These are phyloP conservation scores for Sesia apiformis DNA, from an alignment of 2,888 invertebrate species.

Conservation along the genomic window DNA sequence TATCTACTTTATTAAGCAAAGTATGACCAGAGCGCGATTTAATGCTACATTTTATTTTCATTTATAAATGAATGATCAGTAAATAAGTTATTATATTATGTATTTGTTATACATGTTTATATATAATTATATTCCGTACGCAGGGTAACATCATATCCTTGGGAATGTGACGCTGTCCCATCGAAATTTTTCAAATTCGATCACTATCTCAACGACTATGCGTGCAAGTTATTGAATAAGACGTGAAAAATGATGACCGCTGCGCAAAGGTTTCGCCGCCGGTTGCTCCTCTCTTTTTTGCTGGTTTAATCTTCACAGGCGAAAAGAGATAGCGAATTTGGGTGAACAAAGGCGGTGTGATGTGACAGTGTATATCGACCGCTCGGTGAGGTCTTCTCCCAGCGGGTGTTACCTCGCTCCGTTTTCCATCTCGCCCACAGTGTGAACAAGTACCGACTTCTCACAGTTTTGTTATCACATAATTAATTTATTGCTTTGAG, in stretches of 20 bases:
- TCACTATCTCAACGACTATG: conserved; percentile 68
- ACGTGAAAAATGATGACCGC: conserved; percentile 72
- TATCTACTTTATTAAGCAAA: no score
- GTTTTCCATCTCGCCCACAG: conserved; percentile 43
- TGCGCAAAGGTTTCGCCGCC: conserved; percentile 61
- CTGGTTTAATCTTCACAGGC: conserved; percentile 1
- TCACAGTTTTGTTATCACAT: conserved; percentile 61
- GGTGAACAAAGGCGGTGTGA: conserved; percentile 59
- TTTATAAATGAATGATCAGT: no score
- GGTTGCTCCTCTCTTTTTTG: conserved; percentile 37
- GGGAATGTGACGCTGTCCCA: conserved; percentile 64
- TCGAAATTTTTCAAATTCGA: conserved; percentile 70
- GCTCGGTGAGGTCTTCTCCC: conserved; percentile 54
- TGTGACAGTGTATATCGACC: conserved; percentile 40
- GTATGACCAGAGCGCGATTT: no score
- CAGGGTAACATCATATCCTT: conserved; percentile 73
- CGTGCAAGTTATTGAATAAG: conserved; percentile 71
- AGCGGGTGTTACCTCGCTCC: conserved; percentile 47
- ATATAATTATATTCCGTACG: conserved; percentile 53
- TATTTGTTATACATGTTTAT: no score
- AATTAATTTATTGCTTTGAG: conserved; percentile 69
- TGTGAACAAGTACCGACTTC: conserved; percentile 41
- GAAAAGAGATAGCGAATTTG: conserved; percentile 45
- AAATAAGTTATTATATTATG: background rate
- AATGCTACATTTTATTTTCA: no score